Base-by-base conservation (phyloP, 1,140 invertebrate genomes). In the Heliothis subflexa region DNA sequence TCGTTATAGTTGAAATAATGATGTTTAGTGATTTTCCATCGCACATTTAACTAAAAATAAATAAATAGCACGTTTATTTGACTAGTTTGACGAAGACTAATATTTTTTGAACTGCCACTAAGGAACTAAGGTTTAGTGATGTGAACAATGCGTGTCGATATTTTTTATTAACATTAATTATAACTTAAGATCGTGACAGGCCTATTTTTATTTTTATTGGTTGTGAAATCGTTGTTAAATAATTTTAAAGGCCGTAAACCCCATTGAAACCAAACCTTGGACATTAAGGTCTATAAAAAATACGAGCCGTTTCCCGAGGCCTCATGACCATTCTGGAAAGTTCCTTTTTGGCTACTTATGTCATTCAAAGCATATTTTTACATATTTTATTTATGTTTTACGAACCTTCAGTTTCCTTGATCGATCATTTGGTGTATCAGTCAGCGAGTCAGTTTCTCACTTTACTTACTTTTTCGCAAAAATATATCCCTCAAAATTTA, bases 11-110 rank as follows among this genome's bases (percentile, higher is more conserved):
- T 16, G 40, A 64, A 68, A 81, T 78, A 85, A 78, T 62, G 80
- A 78, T 54, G 75, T 73, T 28, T 78, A 85, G 75, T 62, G 49
- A 50, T 81, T 81, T 85, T 81, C 66, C 68, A 76, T 80, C 68
- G 54, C 62, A 33, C 21, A 52, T 13, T 76, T 45, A 76, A 64
- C 55, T 76, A 50, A 64, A 62, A 54, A 76, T 28, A 76, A 76
- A 57, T 57, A 61, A 74, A 59, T 28, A 47, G 5, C 16, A 49
- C 16, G 55, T 77, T 68, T 77, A 55, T 77, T 76, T 74, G 33
- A 52, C 40, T 74, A 79, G 59, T 50, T 72, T 57, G 16, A 28
- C 14, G 45, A 14, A 4, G 18, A 64, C 57, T 47, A 52, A 13
- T 52, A 47, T 49, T 74, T 62, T 64, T 28, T 40, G 1, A 54